Base-by-base conservation (phyloP, 2,113 vertebrate genomes). In the Catharus minimus region DNA sequence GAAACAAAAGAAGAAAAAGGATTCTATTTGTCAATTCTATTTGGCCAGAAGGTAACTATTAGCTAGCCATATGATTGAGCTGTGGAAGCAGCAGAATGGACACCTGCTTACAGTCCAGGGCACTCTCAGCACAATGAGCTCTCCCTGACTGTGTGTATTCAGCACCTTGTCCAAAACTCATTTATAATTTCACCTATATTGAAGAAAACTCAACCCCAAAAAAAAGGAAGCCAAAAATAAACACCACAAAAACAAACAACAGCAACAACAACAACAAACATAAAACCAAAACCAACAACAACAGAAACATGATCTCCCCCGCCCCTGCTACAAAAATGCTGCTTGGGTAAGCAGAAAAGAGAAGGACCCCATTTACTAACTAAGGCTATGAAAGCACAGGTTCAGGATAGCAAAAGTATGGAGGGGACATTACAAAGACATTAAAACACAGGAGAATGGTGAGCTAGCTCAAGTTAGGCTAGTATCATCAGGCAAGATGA, bases 401-500 rank as follows among this genome's bases (percentile, higher is more conserved):
- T 50, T 69, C 55, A 79, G 32, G 52, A 53, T 19, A 56, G 43
- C 10, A 67, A 56, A 74, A 36, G 4, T 28, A 11, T 23, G 13
- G 21, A 64, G 7, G 7, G 5, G 7, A 8, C 5, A 38, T 81
- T 62, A 64, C 43, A 67, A 83, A 77, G 39, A 64, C 36, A 56
- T 78, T 83, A 78, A 90, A 83, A 20, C 52, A 60, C 8, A 61
- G 14, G 26, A 74, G 39, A 74, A 43, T 1, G 1, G 65, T 72
- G 74, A 93, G 39, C 52, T 49, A 67, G 60, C 30, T 91, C 39
- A 77, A 68, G 71, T 65, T 41, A 77, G 36, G 15, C 16, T 65
- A 78, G 38, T 60, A 64, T 88, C 68, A 30, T 44, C 65, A 84
- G 30, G 26, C 20, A 94, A 92, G 91, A 89, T 0, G 5, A 89